Conservation (phyloP, 2,113 vertebrate genomes). For the Sula dactylatra region DNA sequence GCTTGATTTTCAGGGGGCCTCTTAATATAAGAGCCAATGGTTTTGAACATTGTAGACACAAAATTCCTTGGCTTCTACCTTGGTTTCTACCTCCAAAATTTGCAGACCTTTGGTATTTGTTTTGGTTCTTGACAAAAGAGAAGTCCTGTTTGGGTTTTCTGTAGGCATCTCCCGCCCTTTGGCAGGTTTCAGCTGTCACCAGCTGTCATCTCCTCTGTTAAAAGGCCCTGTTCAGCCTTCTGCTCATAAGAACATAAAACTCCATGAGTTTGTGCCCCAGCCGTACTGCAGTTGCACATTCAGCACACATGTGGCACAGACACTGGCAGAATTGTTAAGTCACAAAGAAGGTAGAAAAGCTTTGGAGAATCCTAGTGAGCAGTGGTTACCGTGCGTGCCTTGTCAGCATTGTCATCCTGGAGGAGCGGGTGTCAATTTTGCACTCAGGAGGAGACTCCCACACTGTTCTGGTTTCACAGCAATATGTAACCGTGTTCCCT, state of each 20-base stretch:
- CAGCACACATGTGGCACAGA: background rate
- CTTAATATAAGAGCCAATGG: background rate
- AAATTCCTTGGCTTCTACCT: background rate
- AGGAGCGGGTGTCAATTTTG: background rate
- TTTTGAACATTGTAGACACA: background rate
- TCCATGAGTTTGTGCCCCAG: background rate
- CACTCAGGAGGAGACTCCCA: background rate
- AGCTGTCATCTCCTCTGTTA: background rate
- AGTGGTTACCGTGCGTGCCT: background rate
- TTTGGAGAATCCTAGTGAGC: background rate
- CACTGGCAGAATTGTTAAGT: background rate
- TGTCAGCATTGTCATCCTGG: background rate
- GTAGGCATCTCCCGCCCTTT: background rate
- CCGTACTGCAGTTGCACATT: rapidly evolving
- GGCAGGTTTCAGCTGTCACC: background rate
- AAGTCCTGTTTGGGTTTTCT: background rate
- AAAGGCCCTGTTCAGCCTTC: background rate
- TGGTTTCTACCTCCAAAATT: background rate
- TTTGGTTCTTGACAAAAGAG: background rate
- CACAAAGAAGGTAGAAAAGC: background rate
- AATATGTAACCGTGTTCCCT: background rate
- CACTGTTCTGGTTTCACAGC: background rate
- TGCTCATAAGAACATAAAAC: background rate
- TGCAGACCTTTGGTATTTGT: background rate
- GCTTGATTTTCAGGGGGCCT: background rate